Evolutionary conservation across 1,140 invertebrate species (phyloP).

Genomic region (Zaprionus inermis): DNA sequence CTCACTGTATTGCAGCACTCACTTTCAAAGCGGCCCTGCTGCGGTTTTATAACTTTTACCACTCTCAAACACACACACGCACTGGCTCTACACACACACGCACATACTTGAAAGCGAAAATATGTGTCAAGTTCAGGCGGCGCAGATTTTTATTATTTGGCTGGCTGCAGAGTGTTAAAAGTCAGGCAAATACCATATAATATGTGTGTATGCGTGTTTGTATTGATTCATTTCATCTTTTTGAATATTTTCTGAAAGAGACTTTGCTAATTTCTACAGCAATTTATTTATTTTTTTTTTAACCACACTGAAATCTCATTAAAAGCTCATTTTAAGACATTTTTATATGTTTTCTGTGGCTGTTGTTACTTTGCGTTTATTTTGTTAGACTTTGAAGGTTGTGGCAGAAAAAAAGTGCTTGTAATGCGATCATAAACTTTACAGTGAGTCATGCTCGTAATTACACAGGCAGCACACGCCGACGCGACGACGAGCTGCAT

Average conservation of each 20-base stretch:
- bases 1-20: conserved; percentile 39
- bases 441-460: conserved; percentile 41
- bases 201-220: not conserved
- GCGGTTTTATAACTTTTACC: conserved; percentile 48
- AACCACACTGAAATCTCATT: conserved; percentile 45
- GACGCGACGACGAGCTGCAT: conserved; percentile 38
- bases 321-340: conserved; percentile 34
- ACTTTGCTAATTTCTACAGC: conserved; percentile 70
- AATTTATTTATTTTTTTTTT: conserved; percentile 52
- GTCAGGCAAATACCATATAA: conserved; percentile 53
- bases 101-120: conserved; percentile 43
- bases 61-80: conserved; percentile 1
- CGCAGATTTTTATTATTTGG: conserved; percentile 44
- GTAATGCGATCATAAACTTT: conserved; percentile 41
- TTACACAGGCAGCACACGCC: conserved; percentile 39
- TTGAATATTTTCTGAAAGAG: conserved; percentile 31
- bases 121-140: conserved; percentile 77
- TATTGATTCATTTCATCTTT: conserved; percentile 9
- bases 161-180: conserved; percentile 63
- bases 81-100: not conserved
- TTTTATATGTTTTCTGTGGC: conserved; percentile 36
- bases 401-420: conserved; percentile 42
- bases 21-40: conserved; percentile 28
- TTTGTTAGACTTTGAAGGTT: conserved; percentile 46
- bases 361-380: conserved; percentile 23